Percentiles rank a stretch among this genome's conserved stretches.
phyloP scores from a whole-genome alignment of 2,113 vertebrate genomes.

The Coregonus clupeaformis region DNA sequence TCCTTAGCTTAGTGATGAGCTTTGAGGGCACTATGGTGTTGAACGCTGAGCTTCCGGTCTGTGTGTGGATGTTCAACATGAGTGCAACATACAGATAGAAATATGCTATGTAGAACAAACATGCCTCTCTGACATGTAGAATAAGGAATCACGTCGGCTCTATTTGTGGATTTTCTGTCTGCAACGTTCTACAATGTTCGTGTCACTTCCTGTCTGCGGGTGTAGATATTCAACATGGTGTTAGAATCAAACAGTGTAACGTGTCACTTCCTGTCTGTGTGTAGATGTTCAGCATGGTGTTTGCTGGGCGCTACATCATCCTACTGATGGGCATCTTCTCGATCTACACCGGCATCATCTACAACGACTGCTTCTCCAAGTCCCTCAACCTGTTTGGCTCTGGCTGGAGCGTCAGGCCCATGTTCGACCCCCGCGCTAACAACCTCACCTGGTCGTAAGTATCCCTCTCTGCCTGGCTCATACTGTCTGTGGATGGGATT shows the following conservation, averaged over 20 bases:
- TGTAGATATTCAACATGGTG: constrained; percentile 91
- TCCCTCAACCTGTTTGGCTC: constrained; percentile 93
- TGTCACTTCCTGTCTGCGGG: background rate
- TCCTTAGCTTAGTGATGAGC: no score
- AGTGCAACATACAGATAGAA: constrained; percentile 44
- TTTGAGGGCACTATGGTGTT: no score
- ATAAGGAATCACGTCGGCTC: no score
- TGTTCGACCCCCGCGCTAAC: constrained; percentile 73
- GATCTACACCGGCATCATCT: constrained; percentile 94
- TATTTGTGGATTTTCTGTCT: no score
- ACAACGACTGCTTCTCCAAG: constrained; percentile 99
- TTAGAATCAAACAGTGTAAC: constrained; percentile 67
- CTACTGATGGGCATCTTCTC: constrained; percentile 96
- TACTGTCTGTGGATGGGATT: background rate
- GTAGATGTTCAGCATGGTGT: constrained; percentile 94
- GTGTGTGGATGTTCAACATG: constrained; percentile 87
- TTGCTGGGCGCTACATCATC: constrained; percentile 94
- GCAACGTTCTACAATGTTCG: no score
- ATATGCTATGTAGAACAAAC: no score
- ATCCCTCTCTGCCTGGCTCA: background rate
- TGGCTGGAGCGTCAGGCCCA: constrained; percentile 90
- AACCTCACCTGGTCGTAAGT: constrained; percentile 92
- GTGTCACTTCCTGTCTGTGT: background rate
- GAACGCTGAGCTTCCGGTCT: no score
- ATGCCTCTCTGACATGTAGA: no score